Conservation (phyloP, 2,888 invertebrate species). For the Campopleginae sp. region DNA sequence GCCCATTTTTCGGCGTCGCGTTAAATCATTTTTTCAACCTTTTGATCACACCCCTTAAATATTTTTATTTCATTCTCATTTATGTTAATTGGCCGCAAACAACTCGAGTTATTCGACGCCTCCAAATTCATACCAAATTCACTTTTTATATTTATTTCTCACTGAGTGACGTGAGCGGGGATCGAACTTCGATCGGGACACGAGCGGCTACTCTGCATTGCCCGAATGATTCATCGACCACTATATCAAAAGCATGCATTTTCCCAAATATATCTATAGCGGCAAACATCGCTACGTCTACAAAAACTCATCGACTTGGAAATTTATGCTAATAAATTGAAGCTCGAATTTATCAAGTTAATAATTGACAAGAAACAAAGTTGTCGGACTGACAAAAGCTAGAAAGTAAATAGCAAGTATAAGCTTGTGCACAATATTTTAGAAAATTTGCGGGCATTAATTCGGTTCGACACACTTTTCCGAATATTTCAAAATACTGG, state of each 20-base stretch:
- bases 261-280: background rate
- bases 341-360: background rate
- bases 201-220: constrained; percentile 2
- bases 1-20: background rate
- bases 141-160: constrained; percentile 14
- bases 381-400: background rate
- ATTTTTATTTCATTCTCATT: background rate
- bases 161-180: background rate
- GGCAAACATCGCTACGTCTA: background rate
- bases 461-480: too few relatives aligned
- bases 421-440: too few relatives aligned
- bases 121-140: constrained; percentile 14
- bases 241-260: constrained; percentile 39
- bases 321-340: constrained; percentile 4
- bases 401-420: too few relatives aligned
- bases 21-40: background rate
- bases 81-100: background rate
- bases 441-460: too few relatives aligned
- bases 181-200: constrained; percentile 55
- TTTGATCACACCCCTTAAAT: background rate
- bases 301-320: background rate
- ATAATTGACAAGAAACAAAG: background rate
- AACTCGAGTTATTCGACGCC: background rate
- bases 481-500: too few relatives aligned
- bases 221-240: constrained; percentile 60